These are phyloP conservation scores for Bilobella aurantiaca DNA, from an alignment of 1,140 invertebrate species.

Conservation along the genomic window DNA sequence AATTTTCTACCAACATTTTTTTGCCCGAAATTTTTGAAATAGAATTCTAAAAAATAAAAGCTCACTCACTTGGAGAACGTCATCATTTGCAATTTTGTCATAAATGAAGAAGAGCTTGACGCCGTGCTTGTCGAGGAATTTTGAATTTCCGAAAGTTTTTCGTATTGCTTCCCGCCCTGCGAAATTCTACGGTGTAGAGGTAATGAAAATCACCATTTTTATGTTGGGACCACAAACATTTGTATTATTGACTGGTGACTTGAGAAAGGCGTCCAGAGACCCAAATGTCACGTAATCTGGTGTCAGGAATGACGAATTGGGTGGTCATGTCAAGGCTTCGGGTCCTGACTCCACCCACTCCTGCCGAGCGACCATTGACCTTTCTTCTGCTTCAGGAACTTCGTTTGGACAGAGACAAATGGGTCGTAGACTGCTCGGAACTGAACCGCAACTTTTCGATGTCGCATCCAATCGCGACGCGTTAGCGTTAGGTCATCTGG, in stretches of 20 bases:
- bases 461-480: background rate
- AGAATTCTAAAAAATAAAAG: background rate
- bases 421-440: no score
- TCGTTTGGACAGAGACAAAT: background rate
- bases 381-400: background rate
- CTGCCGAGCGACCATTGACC: background rate
- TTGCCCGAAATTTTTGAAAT: background rate
- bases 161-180: background rate
- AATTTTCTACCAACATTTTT: no score
- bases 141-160: background rate
- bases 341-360: background rate
- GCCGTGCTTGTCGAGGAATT: background rate
- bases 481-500: background rate
- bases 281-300: background rate
- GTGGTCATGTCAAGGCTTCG: background rate
- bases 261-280: background rate
- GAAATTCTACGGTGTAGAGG: background rate
- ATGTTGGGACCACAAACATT: background rate
- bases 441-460: background rate
- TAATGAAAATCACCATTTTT: background rate
- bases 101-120: background rate
- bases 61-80: background rate
- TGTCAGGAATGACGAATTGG: background rate
- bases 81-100: no score
- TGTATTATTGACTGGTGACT: background rate